phyloP scores from a whole-genome alignment of 2,113 vertebrate genomes.

The Pteronura brasiliensis region DNA sequence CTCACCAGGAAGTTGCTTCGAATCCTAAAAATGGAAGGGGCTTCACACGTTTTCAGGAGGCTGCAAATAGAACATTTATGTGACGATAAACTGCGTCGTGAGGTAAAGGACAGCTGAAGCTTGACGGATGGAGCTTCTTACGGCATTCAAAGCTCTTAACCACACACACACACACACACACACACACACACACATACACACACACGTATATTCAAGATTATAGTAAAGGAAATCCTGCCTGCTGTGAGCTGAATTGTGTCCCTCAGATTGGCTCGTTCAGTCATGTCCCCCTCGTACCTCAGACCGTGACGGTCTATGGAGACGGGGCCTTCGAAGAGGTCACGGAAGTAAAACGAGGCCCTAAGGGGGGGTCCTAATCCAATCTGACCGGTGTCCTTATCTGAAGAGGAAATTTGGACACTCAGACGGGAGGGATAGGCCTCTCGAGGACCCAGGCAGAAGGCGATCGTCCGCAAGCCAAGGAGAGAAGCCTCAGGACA shows the following conservation, averaged over 20 bases:
- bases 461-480: fast-evolving
- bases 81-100: background rate
- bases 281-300: background rate
- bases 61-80: background rate
- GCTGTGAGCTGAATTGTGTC: background rate
- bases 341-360: background rate
- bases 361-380: no score
- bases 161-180: no score
- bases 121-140: background rate
- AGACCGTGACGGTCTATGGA: background rate
- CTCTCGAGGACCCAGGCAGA: fast-evolving
- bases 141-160: background rate
- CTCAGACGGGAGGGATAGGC: background rate
- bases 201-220: background rate
- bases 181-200: no score
- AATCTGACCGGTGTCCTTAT: background rate
- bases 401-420: background rate
- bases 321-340: background rate
- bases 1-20: background rate
- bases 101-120: background rate
- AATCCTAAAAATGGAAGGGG: background rate
- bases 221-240: background rate
- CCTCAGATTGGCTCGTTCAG: fast-evolving
- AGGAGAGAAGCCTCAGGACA: background rate
- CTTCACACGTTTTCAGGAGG: background rate